Evolutionary conservation across 2,888 invertebrate species (phyloP), one percentile per base, ranked within the genome.

Genomic region (Xylocampa areola): DNA sequence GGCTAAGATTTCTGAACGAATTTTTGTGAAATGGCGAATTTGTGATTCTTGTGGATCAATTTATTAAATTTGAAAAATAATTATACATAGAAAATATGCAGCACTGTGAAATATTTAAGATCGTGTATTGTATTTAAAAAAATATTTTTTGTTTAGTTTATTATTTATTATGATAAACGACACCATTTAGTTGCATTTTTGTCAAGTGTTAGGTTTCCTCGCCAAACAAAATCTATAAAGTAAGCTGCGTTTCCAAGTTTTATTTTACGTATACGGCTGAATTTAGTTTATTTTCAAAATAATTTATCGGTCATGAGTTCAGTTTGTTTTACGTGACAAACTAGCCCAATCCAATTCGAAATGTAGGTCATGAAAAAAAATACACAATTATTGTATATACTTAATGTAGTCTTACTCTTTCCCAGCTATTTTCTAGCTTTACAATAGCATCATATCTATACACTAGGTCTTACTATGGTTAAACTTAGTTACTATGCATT

Each of bases 21-120:
- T 76, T 86, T 84, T 86, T 87, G 85, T 87, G 90, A 89, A 92
- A 92, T 92, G 92, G 93, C 92, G 92, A 92, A 88, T 88, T 88
- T 87, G 88, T 88, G 86, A 82, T 79, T 87, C 83, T 84, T 85
- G 79, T 77, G 78, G 83, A 85, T 86, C 81, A 86, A 83, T 86
- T 78, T 86, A 85, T 82, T 87, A 82, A 80, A 82, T 67, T 74
- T 80, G 79, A 67, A 65, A 79, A 73, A 71, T 70, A 75, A 72
- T 81, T 85, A 82, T 82, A 49, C 81, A 84, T 79, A 60, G 70
- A 79, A 84, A 86, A 84, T 68, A 72, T 87, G 85, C 75, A 71
- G 73, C 80, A 78, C 81, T 82, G 69, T 80, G 63, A 73, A 67
- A 68, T 79, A 71, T 77, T 79, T 76, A 71, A 73, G 68, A 51